Percentiles rank a stretch among this genome's conserved stretches.
Conservation (phyloP, 2,888 invertebrate genomes). For the Lepeophtheirus nordmannii region DNA sequence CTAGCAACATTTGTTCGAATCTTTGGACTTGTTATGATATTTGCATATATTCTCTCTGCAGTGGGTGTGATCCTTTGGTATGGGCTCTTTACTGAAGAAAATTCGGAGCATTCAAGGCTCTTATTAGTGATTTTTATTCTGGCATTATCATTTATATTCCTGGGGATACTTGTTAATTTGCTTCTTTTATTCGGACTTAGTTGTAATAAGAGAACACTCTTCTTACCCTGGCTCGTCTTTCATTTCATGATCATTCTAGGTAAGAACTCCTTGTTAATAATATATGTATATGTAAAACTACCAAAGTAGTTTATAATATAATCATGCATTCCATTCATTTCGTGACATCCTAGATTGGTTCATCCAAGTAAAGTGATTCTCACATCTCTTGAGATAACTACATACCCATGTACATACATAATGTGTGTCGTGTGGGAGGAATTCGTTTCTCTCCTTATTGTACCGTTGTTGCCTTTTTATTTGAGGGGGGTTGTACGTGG, state of each 20-base stretch:
- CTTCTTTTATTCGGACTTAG: constrained; percentile 10
- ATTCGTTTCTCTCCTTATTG: too few relatives aligned
- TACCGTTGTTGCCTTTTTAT: too few relatives aligned
- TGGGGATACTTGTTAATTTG: constrained; percentile 8
- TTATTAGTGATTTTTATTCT: constrained; percentile 8
- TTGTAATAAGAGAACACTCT: constrained; percentile 2
- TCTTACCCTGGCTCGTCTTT: constrained; percentile 18
- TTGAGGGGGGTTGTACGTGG: too few relatives aligned
- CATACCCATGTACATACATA: too few relatives aligned
- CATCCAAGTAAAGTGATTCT: too few relatives aligned
- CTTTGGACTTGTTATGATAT: constrained; percentile 10
- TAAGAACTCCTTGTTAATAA: too few relatives aligned
- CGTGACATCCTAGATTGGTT: too few relatives aligned
- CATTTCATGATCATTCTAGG: constrained; percentile 13
- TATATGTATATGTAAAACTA: too few relatives aligned
- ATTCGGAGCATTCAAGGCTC: neutral
- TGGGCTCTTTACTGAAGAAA: constrained; percentile 2
- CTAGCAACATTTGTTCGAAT: constrained; percentile 12
- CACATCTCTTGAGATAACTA: too few relatives aligned
- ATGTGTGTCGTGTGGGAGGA: too few relatives aligned
- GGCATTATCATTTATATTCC: neutral
- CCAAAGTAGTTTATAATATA: too few relatives aligned
- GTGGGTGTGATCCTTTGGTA: neutral
- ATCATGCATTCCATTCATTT: too few relatives aligned
- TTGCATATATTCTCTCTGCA: constrained; percentile 6